Percentiles rank a stretch among this genome's conserved stretches.
Conservation (phyloP, 2,797 vertebrate genomes). For the Micromesistius poutassou region DNA sequence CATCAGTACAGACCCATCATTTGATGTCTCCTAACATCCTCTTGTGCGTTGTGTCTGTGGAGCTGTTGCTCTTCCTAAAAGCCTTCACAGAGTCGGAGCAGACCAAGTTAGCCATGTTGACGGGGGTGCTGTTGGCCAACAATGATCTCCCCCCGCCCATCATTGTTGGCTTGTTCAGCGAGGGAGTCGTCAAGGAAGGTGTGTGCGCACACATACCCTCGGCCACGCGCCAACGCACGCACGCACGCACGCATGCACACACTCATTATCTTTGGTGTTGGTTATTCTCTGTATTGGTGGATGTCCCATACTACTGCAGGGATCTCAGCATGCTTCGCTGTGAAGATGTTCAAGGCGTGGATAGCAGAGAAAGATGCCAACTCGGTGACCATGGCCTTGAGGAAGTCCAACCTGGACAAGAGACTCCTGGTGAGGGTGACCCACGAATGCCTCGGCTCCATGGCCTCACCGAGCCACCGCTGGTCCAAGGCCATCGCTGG, state of each 20-base stretch:
- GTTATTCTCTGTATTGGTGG: background rate
- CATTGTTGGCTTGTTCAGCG: conserved; percentile 88
- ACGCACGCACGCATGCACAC: background rate
- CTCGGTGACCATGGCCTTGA: conserved; percentile 85
- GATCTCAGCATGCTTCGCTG: conserved; percentile 87
- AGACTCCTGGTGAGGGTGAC: conserved; percentile 80
- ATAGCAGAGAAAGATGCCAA: conserved; percentile 90
- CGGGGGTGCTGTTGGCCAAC: conserved; percentile 83
- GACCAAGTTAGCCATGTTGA: conserved; percentile 87
- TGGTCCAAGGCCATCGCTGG: too few species aligned
- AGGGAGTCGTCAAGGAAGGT: conserved; percentile 92
- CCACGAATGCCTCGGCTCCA: too few species aligned
- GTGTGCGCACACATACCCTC: conserved; percentile 5
- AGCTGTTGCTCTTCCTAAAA: conserved; percentile 92
- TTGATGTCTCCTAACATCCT: background rate
- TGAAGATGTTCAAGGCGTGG: conserved; percentile 92
- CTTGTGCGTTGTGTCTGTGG: conserved; percentile 20
- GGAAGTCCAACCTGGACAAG: conserved; percentile 90
- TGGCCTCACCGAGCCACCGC: too few species aligned
- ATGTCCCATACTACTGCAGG: conserved; percentile 62
- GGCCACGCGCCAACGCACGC: background rate
- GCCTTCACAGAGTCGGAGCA: conserved; percentile 87
- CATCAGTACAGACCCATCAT: background rate
- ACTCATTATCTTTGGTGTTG: too few species aligned
- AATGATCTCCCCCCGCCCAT: conserved; percentile 80